phyloP scores from a whole-genome alignment of 1,140 invertebrate species.

The Yoshiicerus persimilis region DNA sequence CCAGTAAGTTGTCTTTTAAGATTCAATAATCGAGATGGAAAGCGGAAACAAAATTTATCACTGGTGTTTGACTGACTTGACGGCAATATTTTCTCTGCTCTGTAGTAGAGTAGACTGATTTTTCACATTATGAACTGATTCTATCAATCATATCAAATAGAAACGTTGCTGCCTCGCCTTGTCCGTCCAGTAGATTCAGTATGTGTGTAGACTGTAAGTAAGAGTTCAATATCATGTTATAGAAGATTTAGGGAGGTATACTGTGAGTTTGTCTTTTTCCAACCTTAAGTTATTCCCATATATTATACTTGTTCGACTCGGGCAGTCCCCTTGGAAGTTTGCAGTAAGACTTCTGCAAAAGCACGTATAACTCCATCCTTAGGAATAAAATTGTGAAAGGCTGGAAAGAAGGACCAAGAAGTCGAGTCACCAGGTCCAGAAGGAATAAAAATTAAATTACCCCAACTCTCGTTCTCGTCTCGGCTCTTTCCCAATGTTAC shows the following conservation, averaged over 20 bases:
- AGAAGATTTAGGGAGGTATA: neutral
- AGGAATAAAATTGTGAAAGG: neutral
- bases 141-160: slow-evolving; percentile 22
- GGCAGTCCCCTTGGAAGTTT: neutral
- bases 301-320: neutral
- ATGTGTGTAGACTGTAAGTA: neutral
- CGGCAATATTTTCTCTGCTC: neutral
- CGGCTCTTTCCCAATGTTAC: neutral
- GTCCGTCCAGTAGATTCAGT: neutral
- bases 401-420: neutral
- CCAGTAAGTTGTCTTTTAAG: neutral
- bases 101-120: slow-evolving; percentile 13
- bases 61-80: neutral
- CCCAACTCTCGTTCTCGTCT: neutral
- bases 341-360: neutral
- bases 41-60: neutral
- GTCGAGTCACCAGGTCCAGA: neutral
- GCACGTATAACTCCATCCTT: neutral
- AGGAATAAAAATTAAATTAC: slow-evolving; percentile 23
- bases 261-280: neutral
- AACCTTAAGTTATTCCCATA: neutral
- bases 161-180: neutral
- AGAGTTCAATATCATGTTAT: neutral
- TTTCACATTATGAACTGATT: slow-evolving; percentile 28
- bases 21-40: slow-evolving; percentile 1